These are phyloP conservation scores for Limnephilus rhombicus DNA, from an alignment of 2,888 invertebrate species.

Conservation along the genomic window DNA sequence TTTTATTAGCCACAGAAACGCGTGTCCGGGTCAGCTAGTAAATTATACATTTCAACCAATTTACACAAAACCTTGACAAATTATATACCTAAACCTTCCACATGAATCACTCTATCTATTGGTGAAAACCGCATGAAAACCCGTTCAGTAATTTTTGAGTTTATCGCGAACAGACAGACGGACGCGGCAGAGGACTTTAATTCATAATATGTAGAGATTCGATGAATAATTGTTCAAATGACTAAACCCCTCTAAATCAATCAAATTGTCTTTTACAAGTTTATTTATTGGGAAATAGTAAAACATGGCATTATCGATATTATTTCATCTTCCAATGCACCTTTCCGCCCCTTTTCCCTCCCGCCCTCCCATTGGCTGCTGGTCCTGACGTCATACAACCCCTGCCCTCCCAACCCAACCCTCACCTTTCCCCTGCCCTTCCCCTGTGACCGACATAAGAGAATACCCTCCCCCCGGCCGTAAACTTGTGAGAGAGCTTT, in stretches of 20 bases:
- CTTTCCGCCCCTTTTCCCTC: not conserved
- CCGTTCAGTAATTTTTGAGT: too few relatives aligned
- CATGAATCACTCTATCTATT: too few relatives aligned
- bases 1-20: too few relatives aligned
- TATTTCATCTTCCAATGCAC: not conserved
- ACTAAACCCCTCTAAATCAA: not conserved
- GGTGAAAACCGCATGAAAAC: too few relatives aligned
- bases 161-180: too few relatives aligned
- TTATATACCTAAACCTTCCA: too few relatives aligned
- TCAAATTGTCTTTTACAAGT: not conserved
- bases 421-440: constrained; percentile 14
- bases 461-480: not conserved
- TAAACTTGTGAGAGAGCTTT: not conserved
- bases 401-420: constrained; percentile 68
- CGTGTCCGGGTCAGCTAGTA: too few relatives aligned
- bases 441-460: constrained; percentile 54
- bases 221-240: too few relatives aligned
- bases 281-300: not conserved
- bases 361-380: constrained; percentile 69
- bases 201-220: too few relatives aligned
- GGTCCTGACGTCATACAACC: constrained; percentile 67
- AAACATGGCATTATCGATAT: not conserved
- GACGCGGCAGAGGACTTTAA: too few relatives aligned
- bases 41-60: too few relatives aligned
- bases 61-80: too few relatives aligned